phyloP scores from a whole-genome alignment of 1,140 invertebrate species.

The Steinernema khuongi region DNA sequence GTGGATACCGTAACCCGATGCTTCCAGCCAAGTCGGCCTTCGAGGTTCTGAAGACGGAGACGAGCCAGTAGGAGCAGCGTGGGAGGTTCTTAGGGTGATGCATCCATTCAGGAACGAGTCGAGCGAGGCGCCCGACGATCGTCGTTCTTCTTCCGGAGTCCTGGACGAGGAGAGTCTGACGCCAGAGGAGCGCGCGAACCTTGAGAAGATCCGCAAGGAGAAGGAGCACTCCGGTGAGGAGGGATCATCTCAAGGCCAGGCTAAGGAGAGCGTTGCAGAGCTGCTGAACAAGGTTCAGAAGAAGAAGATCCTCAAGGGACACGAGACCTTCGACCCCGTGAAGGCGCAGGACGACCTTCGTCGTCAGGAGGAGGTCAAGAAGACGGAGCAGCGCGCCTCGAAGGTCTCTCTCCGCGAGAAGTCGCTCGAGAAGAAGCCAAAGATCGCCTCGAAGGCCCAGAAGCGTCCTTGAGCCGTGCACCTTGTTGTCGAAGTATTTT shows the following conservation, averaged over 20 bases:
- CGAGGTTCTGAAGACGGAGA: neutral
- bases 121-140: neutral
- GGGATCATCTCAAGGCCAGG: neutral
- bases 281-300: slow-evolving; percentile 5
- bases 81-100: neutral
- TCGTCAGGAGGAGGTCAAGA: neutral
- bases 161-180: neutral
- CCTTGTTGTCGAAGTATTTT: too few species aligned
- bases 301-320: neutral
- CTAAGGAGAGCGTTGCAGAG: neutral
- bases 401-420: too few species aligned
- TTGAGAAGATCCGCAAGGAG: neutral
- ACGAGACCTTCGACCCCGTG: neutral
- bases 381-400: too few species aligned
- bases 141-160: neutral
- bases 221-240: neutral
- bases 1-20: neutral
- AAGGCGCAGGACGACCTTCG: neutral
- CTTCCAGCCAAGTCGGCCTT: neutral
- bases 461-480: too few species aligned
- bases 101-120: neutral
- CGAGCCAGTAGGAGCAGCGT: neutral
- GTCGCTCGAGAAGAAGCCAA: neutral
- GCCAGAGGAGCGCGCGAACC: neutral
- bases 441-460: too few species aligned